These are phyloP conservation scores for Lepeophtheirus nordmannii DNA, from an alignment of 2,888 invertebrate species.

Conservation along the genomic window DNA sequence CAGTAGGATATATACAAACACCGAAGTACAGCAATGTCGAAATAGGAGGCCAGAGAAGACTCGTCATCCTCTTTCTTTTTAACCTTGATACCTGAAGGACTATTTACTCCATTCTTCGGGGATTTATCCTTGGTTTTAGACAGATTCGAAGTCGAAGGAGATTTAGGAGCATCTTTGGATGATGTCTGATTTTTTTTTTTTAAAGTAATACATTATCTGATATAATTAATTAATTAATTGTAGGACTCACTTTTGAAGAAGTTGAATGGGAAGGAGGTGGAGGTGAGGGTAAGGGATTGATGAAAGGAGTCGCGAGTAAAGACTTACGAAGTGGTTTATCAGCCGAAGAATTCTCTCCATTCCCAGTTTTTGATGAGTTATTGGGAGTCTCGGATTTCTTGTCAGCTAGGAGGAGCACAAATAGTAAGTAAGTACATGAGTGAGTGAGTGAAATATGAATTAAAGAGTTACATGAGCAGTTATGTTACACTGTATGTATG, in stretches of 20 bases:
- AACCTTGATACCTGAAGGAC: background rate
- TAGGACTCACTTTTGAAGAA: no score
- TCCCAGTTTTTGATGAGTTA: background rate
- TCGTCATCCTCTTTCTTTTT: background rate
- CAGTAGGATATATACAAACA: constrained; percentile 91
- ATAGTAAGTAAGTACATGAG: no score
- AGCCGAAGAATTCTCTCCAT: background rate
- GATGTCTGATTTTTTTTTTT: no score
- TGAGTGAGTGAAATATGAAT: no score
- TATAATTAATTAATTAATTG: no score
- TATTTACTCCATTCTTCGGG: background rate
- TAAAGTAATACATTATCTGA: no score
- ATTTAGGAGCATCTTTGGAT: no score
- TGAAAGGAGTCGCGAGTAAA: background rate
- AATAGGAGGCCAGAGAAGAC: constrained; percentile 61
- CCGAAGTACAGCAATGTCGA: constrained; percentile 87
- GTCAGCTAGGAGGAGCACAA: background rate
- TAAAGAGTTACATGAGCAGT: no score
- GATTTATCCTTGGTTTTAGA: background rate
- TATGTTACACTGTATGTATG: no score
- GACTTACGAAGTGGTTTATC: background rate
- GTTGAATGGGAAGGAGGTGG: no score
- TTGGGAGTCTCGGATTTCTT: background rate
- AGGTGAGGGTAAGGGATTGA: constrained; percentile 6
- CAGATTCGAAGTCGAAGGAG: background rate